Evolutionary conservation across 2,888 invertebrate species (phyloP).

Genomic region (Lasioglossum marginatum): DNA sequence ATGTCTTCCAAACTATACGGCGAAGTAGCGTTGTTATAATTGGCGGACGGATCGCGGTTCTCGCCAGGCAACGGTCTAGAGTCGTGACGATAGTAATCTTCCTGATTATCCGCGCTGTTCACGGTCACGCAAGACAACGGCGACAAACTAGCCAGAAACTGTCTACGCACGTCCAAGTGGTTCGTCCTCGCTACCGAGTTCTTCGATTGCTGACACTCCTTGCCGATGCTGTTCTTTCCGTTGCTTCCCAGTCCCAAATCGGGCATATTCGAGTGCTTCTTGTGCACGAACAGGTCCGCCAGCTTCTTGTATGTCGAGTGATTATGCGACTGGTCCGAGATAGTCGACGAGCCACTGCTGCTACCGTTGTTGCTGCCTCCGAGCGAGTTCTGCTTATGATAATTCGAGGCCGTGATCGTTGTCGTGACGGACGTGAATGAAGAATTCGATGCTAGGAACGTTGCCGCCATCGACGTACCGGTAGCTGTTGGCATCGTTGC

Average conservation of each 20-base stretch:
- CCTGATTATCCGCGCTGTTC: conserved; percentile 86
- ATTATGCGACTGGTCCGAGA: conserved; percentile 62
- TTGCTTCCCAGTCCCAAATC: conserved; percentile 74
- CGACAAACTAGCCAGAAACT: conserved; percentile 92
- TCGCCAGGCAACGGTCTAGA: conserved; percentile 79
- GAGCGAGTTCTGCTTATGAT: conserved; percentile 38
- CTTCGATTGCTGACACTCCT: conserved; percentile 80
- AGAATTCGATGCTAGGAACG: neutral
- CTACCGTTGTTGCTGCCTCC: neutral
- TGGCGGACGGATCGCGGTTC: conserved; percentile 87
- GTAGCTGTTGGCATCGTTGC: neutral
- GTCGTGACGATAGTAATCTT: conserved; percentile 87
- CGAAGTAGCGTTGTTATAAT: conserved; percentile 86
- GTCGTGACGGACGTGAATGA: conserved; percentile 10
- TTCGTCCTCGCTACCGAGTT: conserved; percentile 83
- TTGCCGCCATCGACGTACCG: conserved; percentile 11
- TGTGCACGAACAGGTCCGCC: conserved; percentile 87
- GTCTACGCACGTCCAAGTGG: conserved; percentile 88
- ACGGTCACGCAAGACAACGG: conserved; percentile 91
- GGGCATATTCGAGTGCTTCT: conserved; percentile 80
- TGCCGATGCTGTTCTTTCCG: conserved; percentile 46
- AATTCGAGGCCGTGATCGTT: conserved; percentile 25
- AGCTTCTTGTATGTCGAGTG: conserved; percentile 88
- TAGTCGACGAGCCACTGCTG: neutral
- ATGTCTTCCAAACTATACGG: conserved; percentile 89